Evolutionary conservation across 2,113 vertebrate genomes (phyloP), one percentile per base, ranked within the genome.

Genomic region (Brienomyrus longianalis): DNA sequence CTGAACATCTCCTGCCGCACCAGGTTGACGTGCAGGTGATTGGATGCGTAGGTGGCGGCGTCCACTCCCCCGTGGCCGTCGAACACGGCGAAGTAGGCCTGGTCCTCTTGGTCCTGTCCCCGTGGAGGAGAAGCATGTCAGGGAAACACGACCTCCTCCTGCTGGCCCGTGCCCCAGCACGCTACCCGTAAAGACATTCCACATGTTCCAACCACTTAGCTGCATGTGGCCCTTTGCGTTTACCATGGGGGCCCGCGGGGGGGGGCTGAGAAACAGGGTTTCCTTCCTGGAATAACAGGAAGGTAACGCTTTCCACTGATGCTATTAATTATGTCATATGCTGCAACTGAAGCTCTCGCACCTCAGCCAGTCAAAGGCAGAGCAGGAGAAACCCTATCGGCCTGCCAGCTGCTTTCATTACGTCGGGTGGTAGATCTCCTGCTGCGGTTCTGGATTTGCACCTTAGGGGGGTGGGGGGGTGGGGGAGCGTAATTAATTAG

Each of bases 61-160:
- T 99, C 98, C 83, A 99, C 97, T 2, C 98, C 98, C 0, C 98
- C 98, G 0, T 99, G 98, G 0, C 98, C 98, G 52, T 99, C 98
- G 88, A 98, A 99, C 91, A 99, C 98, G 0, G 97, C 98, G 77
- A 99, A 99, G 93, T 97, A 99, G 9, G 98, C 98, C 95, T 99
- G 98, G 91, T 99, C 98, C 92, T 99, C 98, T 93, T 98, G 98
- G 93, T 99, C 98, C 98, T 99, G 95, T 83, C 86, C 74, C 83
- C 77, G 89, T 54, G n/a, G 27, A 84, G 35, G 51, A 74, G 23
- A 9, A 47, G 35, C 6, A 27, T 84, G 15, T 83, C n/a, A 89
- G 35, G 59, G 59, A 52, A 27, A 86, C 27, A 5, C 27, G 5
- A 27, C 47, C 84, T 84, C 47, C 84, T 84, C 43, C 80, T 21